These are phyloP conservation scores for Ricordea florida DNA, from an alignment of 92 coral and sea anemone species.

Conservation along the genomic window DNA sequence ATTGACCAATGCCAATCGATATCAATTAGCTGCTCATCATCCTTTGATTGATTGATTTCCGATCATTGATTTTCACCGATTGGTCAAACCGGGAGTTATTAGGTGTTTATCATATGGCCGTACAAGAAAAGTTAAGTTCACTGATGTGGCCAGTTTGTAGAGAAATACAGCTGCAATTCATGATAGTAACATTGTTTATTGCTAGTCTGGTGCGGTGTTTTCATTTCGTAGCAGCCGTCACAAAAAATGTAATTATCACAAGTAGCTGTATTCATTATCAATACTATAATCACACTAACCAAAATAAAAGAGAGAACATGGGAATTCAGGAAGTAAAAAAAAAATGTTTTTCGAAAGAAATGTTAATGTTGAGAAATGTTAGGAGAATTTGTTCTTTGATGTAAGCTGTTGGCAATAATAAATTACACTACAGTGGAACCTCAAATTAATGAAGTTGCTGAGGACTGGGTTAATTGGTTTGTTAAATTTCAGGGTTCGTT, in stretches of 20 bases:
- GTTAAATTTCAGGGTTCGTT: too few relatives aligned
- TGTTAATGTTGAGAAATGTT: too few relatives aligned
- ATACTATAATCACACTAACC: constrained; percentile 13
- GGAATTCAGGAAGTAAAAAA: neutral
- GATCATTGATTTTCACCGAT: too few relatives aligned
- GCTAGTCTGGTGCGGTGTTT: constrained; percentile 9
- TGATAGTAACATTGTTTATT: neutral
- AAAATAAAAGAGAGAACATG: constrained; percentile 21
- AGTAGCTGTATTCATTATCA: neutral
- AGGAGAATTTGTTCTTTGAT: constrained; percentile 4
- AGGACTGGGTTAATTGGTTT: neutral
- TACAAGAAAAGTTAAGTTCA: neutral
- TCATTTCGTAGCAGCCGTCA: neutral
- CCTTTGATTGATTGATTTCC: too few relatives aligned
- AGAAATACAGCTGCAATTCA: too few relatives aligned
- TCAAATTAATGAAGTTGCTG: neutral
- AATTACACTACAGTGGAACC: neutral
- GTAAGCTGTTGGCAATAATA: constrained; percentile 5
- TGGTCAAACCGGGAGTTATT: too few relatives aligned
- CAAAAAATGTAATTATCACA: too few relatives aligned
- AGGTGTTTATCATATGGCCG: neutral
- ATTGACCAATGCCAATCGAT: too few relatives aligned
- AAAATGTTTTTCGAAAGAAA: too few relatives aligned
- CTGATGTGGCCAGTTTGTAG: neutral
- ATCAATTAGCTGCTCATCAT: too few relatives aligned